Base-by-base conservation (phyloP, 2,888 invertebrate species). In the Amitus sp. region DNA sequence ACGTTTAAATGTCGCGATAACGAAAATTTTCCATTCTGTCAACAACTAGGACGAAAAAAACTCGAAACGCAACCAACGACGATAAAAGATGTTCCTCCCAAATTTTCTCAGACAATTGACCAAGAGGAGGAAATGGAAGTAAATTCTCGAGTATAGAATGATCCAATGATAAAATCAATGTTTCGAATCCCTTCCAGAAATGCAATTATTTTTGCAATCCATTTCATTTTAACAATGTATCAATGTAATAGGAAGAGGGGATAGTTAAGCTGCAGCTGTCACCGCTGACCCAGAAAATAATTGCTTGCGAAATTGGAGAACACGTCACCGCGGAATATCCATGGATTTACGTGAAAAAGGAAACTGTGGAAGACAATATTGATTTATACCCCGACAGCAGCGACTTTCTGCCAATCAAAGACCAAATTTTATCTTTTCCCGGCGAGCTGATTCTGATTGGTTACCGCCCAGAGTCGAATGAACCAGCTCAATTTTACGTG, bases 251-350 rank as follows among this genome's bases (percentile, higher is more conserved):
- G 47, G 53, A 87, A 1, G 84, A 86, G 17, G 89, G 89, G 1
- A 86, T 89, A 4, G 75, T 80, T 34, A 86, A 83, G 70, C 71
- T 89, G 7, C 69, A 82, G 10, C 62, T 90, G 20, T 84, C 86
- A 1, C 85, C 86, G 66, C 81, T 86, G 65, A 87, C 87, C 10
- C 90, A 90, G 73, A 82, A 85, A 64, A 84, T 85, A 48, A 78
- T 91, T 9, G 88, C 89, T 60, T 84, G 89, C 67, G 85, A 87
- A 1, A 86, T 91, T 37, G 92, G 91, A 0, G 83, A 86, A 30
- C 86, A 92, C 73, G 86, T 93, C 0, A 90, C 88, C 0, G 86
- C 88, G 13, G 92, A 92, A 75, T 88, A 86, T 71, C 92, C 92
- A 0, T 93, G 92, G 92, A 89, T 88, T 61, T 84, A 83, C 59